Evolutionary conservation across 2,888 invertebrate species (phyloP), one percentile per base, ranked within the genome.

Genomic region (Eurytoma adleriae): DNA sequence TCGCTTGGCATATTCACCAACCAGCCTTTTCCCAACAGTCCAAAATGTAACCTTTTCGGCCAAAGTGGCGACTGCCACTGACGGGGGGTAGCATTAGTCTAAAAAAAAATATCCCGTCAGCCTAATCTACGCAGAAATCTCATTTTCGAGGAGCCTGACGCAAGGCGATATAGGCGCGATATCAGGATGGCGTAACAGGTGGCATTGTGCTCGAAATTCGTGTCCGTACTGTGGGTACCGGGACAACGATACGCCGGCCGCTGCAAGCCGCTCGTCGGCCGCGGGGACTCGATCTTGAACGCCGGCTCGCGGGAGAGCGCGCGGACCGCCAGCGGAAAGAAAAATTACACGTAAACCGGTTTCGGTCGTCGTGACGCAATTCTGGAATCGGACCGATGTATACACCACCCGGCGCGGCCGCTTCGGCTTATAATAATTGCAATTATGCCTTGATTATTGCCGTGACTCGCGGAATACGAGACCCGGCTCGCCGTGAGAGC

Each of bases 321-420:
- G 13, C 62, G 18, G 30, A 52, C 48, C 4, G 54, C 13, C 48
- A 56, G 52, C 30, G 64, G 4, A 61, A 24, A 54, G 30, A 66
- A 70, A 71, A 78, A 78, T 52, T 57, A n/a, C 30, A 3, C 14
- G 66, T 40, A 59, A 78, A 78, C 78, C 72, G 72, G 78, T 78
- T 78, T 66, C n/a, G 57, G 56, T 13, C 73, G 1, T 20, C 24
- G 79, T 79, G 75, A 66, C 52, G 79, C 79, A 79, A 79, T 74
- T 18, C 61, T 75, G 81, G 83, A 83, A 83, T 82, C 82, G 82
- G 62, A 80, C 78, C 79, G 78, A 67, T 76, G 69, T 78, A 78
- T 77, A 76, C 79, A 81, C 74, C 79, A 81, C 74, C 82, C 66
- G 78, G 79, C 80, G 82, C 78, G 78, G 68, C 68, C 20, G 24